Evolutionary conservation across 2,888 invertebrate species (phyloP), one percentile per base, ranked within the genome.

Genomic region (Dryobota labecula): DNA sequence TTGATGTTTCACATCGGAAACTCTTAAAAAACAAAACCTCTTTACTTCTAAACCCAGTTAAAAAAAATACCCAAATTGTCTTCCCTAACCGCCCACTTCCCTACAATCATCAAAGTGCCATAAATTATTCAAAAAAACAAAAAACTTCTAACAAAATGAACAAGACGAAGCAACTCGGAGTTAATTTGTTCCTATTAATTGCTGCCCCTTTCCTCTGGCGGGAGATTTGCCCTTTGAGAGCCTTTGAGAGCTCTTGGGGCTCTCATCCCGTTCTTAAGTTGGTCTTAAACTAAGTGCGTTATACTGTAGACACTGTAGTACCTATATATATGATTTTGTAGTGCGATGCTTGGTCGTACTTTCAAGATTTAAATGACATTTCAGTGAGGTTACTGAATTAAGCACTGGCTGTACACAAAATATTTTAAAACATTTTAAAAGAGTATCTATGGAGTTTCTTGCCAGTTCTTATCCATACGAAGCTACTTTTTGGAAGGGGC

Each of bases 131-230:
- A 75, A 54, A 60, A 45, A 51, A 49, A 27, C 11, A 38, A 64
- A 49, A 66, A 66, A 57, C 51, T 51, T 36, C 11, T 18, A 41
- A 56, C 51, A 54, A 81, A 82, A 70, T 78, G 56, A 68, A 71
- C 65, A 73, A 69, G 57, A 61, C 27, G 33, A 71, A 67, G 41
- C 33, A 62, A 78, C 41, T 68, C 9, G n/a, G 49, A 73, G 73
- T 84, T 78, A 82, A 82, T 84, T 83, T 84, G 70, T 70, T 60
- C 58, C 41, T 78, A 71, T 82, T 84, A 75, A 83, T 82, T 82
- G 64, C 47, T 71, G 47, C 38, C 47, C 18, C 61, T 63, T 68
- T 24, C 54, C 54, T 70, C 66, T 54, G 73, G 54, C 53, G n/a
- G 30, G 47, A 62, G 65, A 65, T 68, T 72, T 65, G 57, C 67